These are phyloP conservation scores for Barnardius zonarius DNA, from an alignment of 2,113 vertebrate species.

Conservation along the genomic window DNA sequence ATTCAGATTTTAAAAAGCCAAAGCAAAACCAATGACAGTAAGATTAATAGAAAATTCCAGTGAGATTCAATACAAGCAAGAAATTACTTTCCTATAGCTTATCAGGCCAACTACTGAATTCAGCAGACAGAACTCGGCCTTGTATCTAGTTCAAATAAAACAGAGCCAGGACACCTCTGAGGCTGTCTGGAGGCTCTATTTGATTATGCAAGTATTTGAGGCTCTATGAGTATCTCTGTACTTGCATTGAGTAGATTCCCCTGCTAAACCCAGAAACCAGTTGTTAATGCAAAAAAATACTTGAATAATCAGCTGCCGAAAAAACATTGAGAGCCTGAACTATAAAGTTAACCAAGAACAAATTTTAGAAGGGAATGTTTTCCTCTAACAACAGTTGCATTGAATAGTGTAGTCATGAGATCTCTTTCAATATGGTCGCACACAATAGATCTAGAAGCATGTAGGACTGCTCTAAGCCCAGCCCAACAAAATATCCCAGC, in stretches of 20 bases:
- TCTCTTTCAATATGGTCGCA: background rate
- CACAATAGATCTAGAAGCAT: background rate
- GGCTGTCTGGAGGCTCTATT: constrained; percentile 3
- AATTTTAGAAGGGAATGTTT: background rate
- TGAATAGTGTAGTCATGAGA: background rate
- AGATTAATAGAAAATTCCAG: background rate
- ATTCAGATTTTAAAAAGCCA: background rate
- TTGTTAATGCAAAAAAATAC: background rate
- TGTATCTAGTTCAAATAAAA: constrained; percentile 15
- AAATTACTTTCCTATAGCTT: background rate
- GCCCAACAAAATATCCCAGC: background rate
- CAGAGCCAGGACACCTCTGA: background rate
- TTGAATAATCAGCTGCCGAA: background rate
- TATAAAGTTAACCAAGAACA: background rate
- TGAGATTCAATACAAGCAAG: background rate
- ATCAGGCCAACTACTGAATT: background rate
- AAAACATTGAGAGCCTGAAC: background rate
- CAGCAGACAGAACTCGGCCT: background rate
- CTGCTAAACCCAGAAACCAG: background rate
- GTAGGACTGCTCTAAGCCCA: background rate
- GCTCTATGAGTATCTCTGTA: background rate
- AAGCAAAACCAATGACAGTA: background rate
- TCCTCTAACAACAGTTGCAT: background rate
- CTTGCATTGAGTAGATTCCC: background rate
- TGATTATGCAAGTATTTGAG: constrained; percentile 12